Conservation (phyloP, 1,140 invertebrate genomes). For the Epicauta chinensis region DNA sequence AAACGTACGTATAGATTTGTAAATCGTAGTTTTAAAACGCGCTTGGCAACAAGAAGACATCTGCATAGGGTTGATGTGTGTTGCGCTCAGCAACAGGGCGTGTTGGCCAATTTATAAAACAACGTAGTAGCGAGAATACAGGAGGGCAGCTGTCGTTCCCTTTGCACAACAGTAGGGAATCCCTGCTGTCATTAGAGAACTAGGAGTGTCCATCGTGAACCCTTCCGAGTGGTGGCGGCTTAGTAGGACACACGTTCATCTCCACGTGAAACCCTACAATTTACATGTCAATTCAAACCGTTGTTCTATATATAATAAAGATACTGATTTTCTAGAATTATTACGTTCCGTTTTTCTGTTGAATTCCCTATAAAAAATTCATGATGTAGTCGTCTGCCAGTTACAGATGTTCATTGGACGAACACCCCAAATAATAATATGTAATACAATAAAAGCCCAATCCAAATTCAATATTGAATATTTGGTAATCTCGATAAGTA, state of each 20-base stretch:
- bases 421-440: constrained; percentile 1
- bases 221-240: background rate
- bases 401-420: constrained; percentile 3
- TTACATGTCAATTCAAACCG: constrained; percentile 11
- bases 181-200: constrained; percentile 10
- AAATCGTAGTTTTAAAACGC: no score
- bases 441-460: constrained; percentile 27
- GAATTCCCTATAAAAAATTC: no score
- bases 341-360: no score
- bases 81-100: constrained; percentile 15
- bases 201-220: constrained; percentile 1
- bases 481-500: constrained; percentile 26
- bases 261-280: constrained; percentile 4
- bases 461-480: constrained; percentile 27
- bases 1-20: no score
- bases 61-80: no score
- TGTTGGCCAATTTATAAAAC: constrained; percentile 16
- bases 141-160: constrained; percentile 12
- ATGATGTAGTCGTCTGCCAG: background rate
- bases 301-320: constrained; percentile 2
- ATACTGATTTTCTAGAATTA: background rate
- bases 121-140: constrained; percentile 7
- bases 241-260: background rate
- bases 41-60: no score
- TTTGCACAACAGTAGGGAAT: background rate